Conservation (phyloP, 2,797 vertebrate genomes). For the Pangasius mekongensis region DNA sequence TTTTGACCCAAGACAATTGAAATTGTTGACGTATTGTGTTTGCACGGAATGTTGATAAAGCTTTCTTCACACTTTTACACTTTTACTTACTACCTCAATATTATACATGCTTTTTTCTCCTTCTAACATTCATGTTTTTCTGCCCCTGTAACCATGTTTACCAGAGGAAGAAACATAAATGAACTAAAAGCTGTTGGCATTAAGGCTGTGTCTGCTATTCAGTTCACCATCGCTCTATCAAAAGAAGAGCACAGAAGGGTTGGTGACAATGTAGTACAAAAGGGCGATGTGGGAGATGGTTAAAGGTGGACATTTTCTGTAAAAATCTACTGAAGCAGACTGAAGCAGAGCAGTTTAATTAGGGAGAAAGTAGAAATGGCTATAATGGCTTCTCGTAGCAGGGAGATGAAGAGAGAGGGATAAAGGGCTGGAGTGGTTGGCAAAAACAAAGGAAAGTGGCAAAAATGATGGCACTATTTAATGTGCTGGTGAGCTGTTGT, state of each 20-base stretch:
- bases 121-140: not conserved
- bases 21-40: not conserved
- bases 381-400: slow-evolving; percentile 63
- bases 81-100: not conserved
- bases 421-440: slow-evolving; percentile 35
- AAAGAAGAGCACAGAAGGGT: slow-evolving; percentile 18
- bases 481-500: slow-evolving; percentile 46
- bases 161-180: slow-evolving; percentile 24
- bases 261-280: slow-evolving; percentile 25
- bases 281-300: not conserved
- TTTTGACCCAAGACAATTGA: not conserved
- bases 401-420: slow-evolving; percentile 51
- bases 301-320: slow-evolving; percentile 37
- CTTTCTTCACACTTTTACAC: not conserved
- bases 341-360: slow-evolving; percentile 52
- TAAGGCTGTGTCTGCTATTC: slow-evolving; percentile 23
- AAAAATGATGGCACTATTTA: slow-evolving; percentile 64
- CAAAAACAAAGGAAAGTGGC: slow-evolving; percentile 47
- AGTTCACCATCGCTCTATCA: slow-evolving; percentile 4
- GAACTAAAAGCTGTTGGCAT: slow-evolving; percentile 15
- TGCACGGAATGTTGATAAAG: not conserved
- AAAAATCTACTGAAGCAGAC: slow-evolving; percentile 27
- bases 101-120: not conserved
- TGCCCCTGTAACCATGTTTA: not conserved
- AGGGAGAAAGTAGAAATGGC: slow-evolving; percentile 58